Percentiles rank a stretch among this genome's conserved stretches.
Conservation (phyloP, 2,888 invertebrate genomes). For the Trachelus iudaicus region DNA sequence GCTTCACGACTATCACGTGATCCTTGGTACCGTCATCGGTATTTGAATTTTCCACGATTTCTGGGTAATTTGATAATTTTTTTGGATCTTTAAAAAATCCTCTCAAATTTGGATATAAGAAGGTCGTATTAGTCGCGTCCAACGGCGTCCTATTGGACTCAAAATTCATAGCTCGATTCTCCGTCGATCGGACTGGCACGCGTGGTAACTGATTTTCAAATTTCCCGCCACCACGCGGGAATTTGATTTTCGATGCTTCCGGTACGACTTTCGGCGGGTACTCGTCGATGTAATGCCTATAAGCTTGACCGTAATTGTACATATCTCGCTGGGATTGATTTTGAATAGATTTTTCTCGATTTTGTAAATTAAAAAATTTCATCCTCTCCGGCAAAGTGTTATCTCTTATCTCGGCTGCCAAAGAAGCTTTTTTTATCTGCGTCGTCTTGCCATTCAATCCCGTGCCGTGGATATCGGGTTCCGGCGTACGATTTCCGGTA, state of each 20-base stretch:
- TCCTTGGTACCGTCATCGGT: neutral
- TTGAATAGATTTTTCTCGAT: neutral
- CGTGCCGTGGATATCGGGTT: neutral
- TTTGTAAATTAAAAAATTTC: neutral
- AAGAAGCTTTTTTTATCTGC: neutral
- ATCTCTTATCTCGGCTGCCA: neutral
- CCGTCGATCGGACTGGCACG: neutral
- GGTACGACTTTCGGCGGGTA: neutral
- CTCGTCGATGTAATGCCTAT: neutral
- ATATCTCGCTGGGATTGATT: neutral
- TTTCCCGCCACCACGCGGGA: neutral
- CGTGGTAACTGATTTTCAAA: neutral
- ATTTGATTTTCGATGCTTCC: neutral
- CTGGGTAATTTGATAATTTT: neutral
- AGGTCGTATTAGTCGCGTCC: neutral
- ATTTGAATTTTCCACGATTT: neutral
- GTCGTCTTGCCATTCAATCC: neutral
- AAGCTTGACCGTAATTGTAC: neutral
- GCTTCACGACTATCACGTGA: neutral
- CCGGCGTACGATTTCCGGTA: neutral
- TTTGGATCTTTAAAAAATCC: neutral
- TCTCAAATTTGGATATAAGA: neutral
- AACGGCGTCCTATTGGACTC: neutral
- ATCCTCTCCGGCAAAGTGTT: neutral
- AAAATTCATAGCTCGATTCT: neutral